Conservation (phyloP, 2,797 vertebrate genomes). For the Dipus sagitta region DNA sequence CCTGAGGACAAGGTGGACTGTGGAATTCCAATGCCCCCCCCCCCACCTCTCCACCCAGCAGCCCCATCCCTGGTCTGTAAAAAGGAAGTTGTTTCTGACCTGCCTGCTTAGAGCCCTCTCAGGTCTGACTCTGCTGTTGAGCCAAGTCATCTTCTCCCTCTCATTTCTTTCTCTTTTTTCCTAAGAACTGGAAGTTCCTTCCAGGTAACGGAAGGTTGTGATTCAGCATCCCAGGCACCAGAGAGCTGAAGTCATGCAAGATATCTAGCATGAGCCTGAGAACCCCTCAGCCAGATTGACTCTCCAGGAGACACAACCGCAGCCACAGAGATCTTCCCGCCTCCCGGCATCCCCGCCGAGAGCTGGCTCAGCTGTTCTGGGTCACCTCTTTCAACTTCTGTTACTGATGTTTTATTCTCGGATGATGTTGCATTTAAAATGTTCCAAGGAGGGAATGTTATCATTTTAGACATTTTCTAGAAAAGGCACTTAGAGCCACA, state of each 20-base stretch:
- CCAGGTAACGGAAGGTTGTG: background rate
- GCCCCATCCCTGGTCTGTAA: too few species aligned
- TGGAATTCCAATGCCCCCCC: too few species aligned
- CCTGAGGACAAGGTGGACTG: too few species aligned
- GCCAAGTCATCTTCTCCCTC: too few species aligned
- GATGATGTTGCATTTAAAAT: background rate
- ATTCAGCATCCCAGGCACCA: background rate
- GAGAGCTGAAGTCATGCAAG: background rate
- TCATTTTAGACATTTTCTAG: background rate
- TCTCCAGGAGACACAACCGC: background rate
- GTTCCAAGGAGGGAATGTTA: background rate
- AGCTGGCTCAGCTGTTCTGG: background rate
- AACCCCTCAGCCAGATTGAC: background rate
- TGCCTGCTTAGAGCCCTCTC: too few species aligned
- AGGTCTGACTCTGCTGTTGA: too few species aligned
- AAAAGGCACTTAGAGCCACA: background rate
- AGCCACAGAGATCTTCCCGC: background rate
- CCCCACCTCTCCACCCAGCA: too few species aligned
- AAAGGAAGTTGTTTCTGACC: too few species aligned
- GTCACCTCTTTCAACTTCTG: background rate
- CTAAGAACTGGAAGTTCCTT: background rate
- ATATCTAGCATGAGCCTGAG: background rate
- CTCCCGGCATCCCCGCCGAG: background rate
- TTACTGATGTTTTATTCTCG: background rate
- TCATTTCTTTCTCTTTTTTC: too few species aligned